Percentiles rank a stretch among this genome's conserved stretches.
These are phyloP conservation scores for Lepus americanus DNA, from an alignment of 2,113 vertebrate genomes.

Conservation along the genomic window DNA sequence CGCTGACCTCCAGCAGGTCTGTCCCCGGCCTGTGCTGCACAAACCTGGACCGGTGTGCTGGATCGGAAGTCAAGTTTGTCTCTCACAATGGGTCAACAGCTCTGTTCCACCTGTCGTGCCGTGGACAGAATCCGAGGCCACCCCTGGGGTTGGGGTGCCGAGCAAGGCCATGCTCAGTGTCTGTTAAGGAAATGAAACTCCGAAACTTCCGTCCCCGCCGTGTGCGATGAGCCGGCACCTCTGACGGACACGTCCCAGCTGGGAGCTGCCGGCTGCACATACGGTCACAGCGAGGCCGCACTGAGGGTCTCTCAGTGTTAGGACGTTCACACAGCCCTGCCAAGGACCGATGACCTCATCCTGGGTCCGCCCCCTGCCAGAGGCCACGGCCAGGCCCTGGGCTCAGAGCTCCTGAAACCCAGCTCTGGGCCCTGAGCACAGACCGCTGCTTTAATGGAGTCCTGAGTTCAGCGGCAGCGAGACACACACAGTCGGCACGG, in stretches of 20 bases:
- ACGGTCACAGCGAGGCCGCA: too few relatives aligned
- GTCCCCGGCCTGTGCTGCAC: not conserved
- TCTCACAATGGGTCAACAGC: not conserved
- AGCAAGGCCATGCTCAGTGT: not conserved
- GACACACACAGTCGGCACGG: too few relatives aligned
- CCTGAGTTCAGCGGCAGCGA: not conserved
- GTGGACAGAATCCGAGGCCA: not conserved
- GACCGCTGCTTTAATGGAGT: not conserved
- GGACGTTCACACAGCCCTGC: too few relatives aligned
- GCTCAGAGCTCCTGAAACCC: not conserved
- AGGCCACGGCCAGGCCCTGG: not conserved
- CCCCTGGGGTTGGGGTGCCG: not conserved
- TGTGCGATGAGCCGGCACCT: not conserved
- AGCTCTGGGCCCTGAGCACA: not conserved
- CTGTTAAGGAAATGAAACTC: not conserved
- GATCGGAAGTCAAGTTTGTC: constrained; percentile 18
- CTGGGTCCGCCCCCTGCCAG: not conserved
- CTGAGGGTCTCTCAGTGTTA: too few relatives aligned
- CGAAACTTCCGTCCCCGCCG: not conserved
- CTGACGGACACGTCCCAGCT: too few relatives aligned
- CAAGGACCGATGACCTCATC: too few relatives aligned
- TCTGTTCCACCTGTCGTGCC: not conserved
- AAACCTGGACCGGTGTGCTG: constrained; percentile 18
- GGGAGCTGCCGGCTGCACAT: too few relatives aligned
- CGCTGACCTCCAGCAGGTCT: not conserved